Evolutionary conservation across 1,140 invertebrate genomes (phyloP).

Genomic region (Rhynchophorus ferrugineus): DNA sequence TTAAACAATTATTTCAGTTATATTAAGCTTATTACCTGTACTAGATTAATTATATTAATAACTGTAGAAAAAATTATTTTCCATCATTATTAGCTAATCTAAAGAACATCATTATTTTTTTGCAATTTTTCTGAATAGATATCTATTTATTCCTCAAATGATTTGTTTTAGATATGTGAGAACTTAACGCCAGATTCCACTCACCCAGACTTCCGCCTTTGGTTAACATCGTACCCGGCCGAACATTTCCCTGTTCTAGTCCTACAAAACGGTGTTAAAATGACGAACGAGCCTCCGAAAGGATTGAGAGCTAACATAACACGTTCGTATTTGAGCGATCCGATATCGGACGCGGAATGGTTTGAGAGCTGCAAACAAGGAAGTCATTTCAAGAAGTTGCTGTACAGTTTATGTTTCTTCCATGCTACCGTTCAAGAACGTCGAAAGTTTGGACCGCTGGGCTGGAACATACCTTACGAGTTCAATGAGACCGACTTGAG

Average conservation of each 20-base stretch:
- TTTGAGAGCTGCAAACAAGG: constrained; percentile 76
- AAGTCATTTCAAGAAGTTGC: constrained; percentile 72
- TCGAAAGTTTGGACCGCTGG: constrained; percentile 84
- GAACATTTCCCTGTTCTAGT: constrained; percentile 88
- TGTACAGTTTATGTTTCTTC: constrained; percentile 91
- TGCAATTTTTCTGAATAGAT: too few relatives aligned
- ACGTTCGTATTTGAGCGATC: constrained; percentile 78
- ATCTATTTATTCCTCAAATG: too few relatives aligned
- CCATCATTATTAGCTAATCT: too few relatives aligned
- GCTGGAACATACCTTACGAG: constrained; percentile 93
- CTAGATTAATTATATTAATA: too few relatives aligned
- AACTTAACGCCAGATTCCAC: constrained; percentile 66
- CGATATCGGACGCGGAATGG: constrained; percentile 80
- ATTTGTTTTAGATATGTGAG: constrained; percentile 61
- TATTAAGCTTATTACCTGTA: too few relatives aligned
- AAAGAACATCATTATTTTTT: too few relatives aligned
- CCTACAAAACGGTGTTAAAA: constrained; percentile 90
- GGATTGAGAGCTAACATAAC: constrained; percentile 65
- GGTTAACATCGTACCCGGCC: constrained; percentile 89
- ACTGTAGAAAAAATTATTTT: too few relatives aligned
- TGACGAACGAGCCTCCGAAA: constrained; percentile 92
- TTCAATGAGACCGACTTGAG: constrained; percentile 93
- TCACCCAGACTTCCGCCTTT: constrained; percentile 83
- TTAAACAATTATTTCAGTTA: too few relatives aligned
- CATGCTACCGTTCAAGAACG: constrained; percentile 89